These are phyloP conservation scores for Drosophila watanabei DNA, from an alignment of 1,140 invertebrate species.

Conservation along the genomic window DNA sequence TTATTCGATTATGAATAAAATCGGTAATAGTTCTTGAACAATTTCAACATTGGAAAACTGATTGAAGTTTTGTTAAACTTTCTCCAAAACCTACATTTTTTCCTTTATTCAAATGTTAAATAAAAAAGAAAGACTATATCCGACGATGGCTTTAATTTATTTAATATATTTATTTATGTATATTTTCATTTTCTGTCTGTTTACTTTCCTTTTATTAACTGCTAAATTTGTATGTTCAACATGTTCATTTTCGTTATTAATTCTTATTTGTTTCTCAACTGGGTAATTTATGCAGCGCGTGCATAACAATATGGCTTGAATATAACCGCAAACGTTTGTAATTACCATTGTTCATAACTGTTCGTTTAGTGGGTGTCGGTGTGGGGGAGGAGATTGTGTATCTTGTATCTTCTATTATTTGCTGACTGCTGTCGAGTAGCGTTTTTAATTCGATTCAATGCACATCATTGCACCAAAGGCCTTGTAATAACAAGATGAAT, in stretches of 20 bases:
- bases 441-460: slow-evolving; percentile 57
- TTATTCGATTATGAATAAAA: slow-evolving; percentile 5
- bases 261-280: slow-evolving; percentile 67
- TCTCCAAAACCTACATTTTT: not conserved
- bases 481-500: not conserved
- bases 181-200: slow-evolving; percentile 56
- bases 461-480: slow-evolving; percentile 18
- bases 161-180: slow-evolving; percentile 66
- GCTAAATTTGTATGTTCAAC: slow-evolving; percentile 82
- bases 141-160: slow-evolving; percentile 64
- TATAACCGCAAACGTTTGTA: slow-evolving; percentile 68
- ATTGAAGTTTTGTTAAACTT: not conserved
- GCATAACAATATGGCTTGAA: slow-evolving; percentile 83
- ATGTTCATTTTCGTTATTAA: slow-evolving; percentile 75
- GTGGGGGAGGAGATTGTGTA: slow-evolving; percentile 37
- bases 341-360: slow-evolving; percentile 52
- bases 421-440: slow-evolving; percentile 46
- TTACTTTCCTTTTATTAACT: slow-evolving; percentile 71
- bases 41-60: not conserved
- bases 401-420: slow-evolving; percentile 48
- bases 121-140: slow-evolving; percentile 2
- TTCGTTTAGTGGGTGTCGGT: slow-evolving; percentile 43
- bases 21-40: not conserved
- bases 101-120: not conserved
- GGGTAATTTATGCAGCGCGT: slow-evolving; percentile 73